These are phyloP conservation scores for Drosophila cyrtoloma DNA, from an alignment of 2,888 invertebrate genomes.

Conservation along the genomic window DNA sequence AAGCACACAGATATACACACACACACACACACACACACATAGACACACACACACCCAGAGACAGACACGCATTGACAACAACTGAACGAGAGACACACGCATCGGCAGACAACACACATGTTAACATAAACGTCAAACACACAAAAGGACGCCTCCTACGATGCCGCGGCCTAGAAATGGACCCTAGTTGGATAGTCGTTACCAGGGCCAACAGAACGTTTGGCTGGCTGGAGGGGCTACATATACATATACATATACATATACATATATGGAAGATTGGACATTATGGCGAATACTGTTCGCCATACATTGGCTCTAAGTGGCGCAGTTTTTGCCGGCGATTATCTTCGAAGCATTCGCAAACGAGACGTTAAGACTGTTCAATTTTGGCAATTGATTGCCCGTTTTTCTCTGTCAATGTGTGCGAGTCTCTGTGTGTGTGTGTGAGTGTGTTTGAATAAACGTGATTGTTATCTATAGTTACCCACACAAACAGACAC, in stretches of 20 bases:
- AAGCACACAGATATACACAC: constrained; percentile 13
- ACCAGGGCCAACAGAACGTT: constrained; percentile 21
- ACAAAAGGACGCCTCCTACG: constrained; percentile 67
- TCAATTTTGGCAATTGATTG: constrained; percentile 79
- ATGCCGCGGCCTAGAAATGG: constrained; percentile 48
- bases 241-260: neutral
- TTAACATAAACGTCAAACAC: constrained; percentile 82
- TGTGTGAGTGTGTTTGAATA: constrained; percentile 20
- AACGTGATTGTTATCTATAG: constrained; percentile 66
- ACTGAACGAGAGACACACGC: constrained; percentile 58
- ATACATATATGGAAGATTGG: constrained; percentile 3
- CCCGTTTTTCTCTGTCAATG: constrained; percentile 59
- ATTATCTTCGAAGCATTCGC: constrained; percentile 67
- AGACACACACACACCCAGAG: constrained; percentile 5
- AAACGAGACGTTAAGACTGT: constrained; percentile 74
- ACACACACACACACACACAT: constrained; percentile 19
- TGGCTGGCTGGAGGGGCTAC: neutral
- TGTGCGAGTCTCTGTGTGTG: constrained; percentile 11
- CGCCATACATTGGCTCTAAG: constrained; percentile 60
- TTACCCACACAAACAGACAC: neutral
- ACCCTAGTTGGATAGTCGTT: constrained; percentile 47
- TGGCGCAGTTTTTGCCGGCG: constrained; percentile 73
- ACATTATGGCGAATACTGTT: constrained; percentile 12
- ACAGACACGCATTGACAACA: constrained; percentile 12
- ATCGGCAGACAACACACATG: constrained; percentile 75